phyloP scores from a whole-genome alignment of 1,140 invertebrate genomes.

The Cyphomyrmex costatus region DNA sequence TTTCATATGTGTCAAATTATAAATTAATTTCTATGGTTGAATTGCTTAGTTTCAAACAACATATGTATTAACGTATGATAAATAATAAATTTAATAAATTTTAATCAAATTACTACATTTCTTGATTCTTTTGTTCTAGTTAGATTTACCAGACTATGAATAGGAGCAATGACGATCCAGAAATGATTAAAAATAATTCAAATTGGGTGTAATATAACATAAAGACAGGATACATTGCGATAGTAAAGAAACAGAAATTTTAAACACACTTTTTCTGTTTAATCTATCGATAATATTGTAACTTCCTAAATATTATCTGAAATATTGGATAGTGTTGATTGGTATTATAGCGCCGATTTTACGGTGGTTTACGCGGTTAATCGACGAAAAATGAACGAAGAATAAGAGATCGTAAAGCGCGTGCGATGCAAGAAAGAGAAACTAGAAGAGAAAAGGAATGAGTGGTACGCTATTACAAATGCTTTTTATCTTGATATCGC shows the following conservation, averaged over 20 bases:
- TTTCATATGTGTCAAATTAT: too few species aligned
- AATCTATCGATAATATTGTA: not conserved
- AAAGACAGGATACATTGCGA: not conserved
- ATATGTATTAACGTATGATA: too few species aligned
- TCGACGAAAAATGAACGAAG: not conserved
- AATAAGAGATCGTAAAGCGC: not conserved
- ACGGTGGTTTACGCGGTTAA: not conserved
- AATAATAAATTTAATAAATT: too few species aligned
- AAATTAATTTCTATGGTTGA: too few species aligned
- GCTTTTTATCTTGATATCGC: slow-evolving; percentile 63
- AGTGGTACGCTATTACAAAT: not conserved
- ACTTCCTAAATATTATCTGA: not conserved
- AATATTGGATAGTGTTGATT: not conserved
- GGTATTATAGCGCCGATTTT: not conserved
- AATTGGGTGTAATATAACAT: too few species aligned
- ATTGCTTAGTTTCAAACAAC: too few species aligned
- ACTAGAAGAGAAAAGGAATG: too few species aligned
- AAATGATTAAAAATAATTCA: too few species aligned
- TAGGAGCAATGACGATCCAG: too few species aligned
- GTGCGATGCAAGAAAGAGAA: not conserved
- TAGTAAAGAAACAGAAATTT: not conserved
- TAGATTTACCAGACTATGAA: too few species aligned
- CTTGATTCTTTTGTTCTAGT: too few species aligned
- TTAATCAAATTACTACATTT: too few species aligned
- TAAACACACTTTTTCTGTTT: not conserved